These are phyloP conservation scores for Scaptomyza montana DNA, from an alignment of 1,140 invertebrate genomes.

Conservation along the genomic window DNA sequence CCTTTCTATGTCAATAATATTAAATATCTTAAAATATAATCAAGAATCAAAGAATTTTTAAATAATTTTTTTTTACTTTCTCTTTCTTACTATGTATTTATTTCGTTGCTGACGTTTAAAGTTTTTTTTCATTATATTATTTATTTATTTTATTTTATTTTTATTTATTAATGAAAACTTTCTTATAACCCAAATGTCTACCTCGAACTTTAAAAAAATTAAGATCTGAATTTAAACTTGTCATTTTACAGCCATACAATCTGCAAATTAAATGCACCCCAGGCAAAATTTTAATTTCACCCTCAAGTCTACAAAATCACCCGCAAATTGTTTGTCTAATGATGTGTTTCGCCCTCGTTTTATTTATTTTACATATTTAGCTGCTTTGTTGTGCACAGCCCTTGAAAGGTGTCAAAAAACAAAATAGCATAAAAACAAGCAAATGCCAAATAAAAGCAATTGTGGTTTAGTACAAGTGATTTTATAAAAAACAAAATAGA, in stretches of 20 bases:
- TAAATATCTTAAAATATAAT: too few species aligned
- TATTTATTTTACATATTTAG: constrained; percentile 11
- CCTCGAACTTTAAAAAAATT: too few species aligned
- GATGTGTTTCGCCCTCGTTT: constrained; percentile 49
- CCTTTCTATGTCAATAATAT: too few species aligned
- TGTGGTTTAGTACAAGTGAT: constrained; percentile 51
- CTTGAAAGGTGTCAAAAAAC: constrained; percentile 30
- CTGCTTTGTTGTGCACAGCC: constrained; percentile 22
- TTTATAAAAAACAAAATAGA: constrained; percentile 10
- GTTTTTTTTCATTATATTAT: too few species aligned
- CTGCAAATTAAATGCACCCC: constrained; percentile 32
- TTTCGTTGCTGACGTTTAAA: too few species aligned
- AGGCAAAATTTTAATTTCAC: not conserved
- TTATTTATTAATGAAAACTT: too few species aligned
- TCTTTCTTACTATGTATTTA: too few species aligned
- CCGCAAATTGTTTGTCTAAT: constrained; percentile 58
- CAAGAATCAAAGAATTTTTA: too few species aligned
- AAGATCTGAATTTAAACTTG: too few species aligned
- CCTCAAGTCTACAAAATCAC: constrained; percentile 1
- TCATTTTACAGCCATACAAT: constrained; percentile 1
- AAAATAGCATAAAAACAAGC: constrained; percentile 30
- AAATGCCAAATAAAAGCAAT: constrained; percentile 57
- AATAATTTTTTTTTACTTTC: too few species aligned
- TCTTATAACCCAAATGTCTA: too few species aligned
- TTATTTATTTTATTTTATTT: too few species aligned